Evolutionary conservation across 2,888 invertebrate genomes (phyloP).

Genomic region (Eledone cirrhosa): DNA sequence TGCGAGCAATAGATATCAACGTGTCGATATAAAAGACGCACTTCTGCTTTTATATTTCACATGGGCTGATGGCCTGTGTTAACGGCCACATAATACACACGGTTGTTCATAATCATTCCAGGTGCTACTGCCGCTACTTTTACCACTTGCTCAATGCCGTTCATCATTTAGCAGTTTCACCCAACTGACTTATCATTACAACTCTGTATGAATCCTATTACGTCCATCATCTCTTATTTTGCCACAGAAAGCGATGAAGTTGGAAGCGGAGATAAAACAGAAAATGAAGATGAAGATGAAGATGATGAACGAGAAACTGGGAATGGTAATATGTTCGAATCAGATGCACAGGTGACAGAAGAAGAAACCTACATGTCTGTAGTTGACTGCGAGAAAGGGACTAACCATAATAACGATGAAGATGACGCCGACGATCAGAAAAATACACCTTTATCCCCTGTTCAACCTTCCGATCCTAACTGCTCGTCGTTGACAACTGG

Average conservation of each 20-base stretch:
- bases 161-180: background rate
- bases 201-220: constrained; percentile 18
- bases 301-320: background rate
- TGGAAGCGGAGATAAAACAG: background rate
- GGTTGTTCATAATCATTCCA: background rate
- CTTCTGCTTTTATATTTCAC: too few relatives aligned
- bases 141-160: background rate
- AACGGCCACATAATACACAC: background rate
- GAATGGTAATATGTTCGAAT: background rate
- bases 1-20: too few relatives aligned
- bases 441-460: background rate
- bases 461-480: background rate
- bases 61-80: too few relatives aligned
- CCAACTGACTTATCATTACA: background rate
- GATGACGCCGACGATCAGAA: background rate
- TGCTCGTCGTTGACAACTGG: background rate
- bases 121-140: background rate
- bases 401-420: background rate
- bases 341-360: background rate
- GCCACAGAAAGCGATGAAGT: background rate
- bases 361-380: background rate
- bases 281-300: constrained; percentile 7
- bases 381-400: background rate
- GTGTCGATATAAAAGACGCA: too few relatives aligned
- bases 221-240: constrained; percentile 20